Evolutionary conservation across 2,113 vertebrate species (phyloP).

Genomic region (Benitochromis conjunctus): DNA sequence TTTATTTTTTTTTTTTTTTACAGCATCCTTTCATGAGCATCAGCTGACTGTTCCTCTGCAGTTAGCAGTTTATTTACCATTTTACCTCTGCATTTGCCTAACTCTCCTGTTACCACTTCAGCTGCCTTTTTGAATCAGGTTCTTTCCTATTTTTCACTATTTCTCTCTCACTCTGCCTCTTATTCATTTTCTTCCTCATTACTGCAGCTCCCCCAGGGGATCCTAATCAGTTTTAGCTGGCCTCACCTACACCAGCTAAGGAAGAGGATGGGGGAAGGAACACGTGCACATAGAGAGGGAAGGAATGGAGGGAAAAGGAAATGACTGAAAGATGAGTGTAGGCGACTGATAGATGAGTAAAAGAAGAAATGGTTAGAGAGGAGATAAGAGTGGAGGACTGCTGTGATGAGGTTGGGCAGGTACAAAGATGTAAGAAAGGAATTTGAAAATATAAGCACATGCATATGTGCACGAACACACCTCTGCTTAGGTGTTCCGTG

Average conservation of each 20-base stretch:
- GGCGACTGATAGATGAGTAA: background rate
- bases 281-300: background rate
- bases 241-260: background rate
- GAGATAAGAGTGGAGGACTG: background rate
- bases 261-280: background rate
- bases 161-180: background rate
- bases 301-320: background rate
- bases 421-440: background rate
- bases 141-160: background rate
- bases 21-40: background rate
- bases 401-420: background rate
- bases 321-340: background rate
- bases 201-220: background rate
- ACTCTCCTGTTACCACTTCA: background rate
- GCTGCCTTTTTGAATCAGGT: background rate
- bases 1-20: background rate
- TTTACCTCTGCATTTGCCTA: background rate
- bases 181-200: conserved; percentile 9
- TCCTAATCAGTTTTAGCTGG: conserved; percentile 14
- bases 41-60: background rate
- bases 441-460: background rate
- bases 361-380: background rate
- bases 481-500: background rate
- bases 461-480: background rate
- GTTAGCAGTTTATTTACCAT: background rate